phyloP scores from a whole-genome alignment of 2,113 vertebrate genomes.

The Phocoena sinus region DNA sequence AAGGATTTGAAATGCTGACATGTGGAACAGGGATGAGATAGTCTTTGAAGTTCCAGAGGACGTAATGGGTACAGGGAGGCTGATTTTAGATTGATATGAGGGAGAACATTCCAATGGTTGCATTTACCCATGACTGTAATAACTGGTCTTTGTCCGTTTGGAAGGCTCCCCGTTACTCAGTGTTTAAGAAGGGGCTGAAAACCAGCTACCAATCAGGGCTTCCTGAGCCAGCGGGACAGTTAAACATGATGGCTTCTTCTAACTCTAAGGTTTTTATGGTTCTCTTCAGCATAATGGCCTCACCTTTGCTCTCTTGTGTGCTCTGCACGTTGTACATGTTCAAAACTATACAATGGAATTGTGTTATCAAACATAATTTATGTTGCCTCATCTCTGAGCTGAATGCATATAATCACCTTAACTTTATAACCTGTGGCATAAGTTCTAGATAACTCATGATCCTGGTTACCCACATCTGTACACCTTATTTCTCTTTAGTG shows the following conservation, averaged over 20 bases:
- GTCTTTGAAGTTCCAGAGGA: conserved; percentile 19
- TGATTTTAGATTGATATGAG: background rate
- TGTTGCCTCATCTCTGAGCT: background rate
- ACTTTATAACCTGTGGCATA: background rate
- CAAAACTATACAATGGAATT: background rate
- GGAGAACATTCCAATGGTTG: background rate
- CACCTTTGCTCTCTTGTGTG: background rate
- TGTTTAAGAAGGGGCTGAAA: background rate
- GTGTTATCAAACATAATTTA: background rate
- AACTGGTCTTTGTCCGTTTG: background rate
- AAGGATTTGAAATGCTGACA: background rate
- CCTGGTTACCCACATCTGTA: background rate
- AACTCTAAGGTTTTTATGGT: background rate
- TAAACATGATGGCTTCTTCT: background rate
- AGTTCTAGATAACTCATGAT: background rate
- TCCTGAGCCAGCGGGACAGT: background rate
- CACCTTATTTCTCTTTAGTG: background rate
- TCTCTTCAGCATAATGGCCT: background rate
- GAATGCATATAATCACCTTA: background rate
- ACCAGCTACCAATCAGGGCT: background rate
- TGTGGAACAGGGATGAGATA: background rate
- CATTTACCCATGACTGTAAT: background rate
- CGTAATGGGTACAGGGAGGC: background rate
- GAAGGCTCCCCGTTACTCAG: background rate
- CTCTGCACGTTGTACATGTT: background rate